These are phyloP conservation scores for Chelidonichthys spinosus DNA, from an alignment of 2,797 vertebrate species.

Conservation along the genomic window DNA sequence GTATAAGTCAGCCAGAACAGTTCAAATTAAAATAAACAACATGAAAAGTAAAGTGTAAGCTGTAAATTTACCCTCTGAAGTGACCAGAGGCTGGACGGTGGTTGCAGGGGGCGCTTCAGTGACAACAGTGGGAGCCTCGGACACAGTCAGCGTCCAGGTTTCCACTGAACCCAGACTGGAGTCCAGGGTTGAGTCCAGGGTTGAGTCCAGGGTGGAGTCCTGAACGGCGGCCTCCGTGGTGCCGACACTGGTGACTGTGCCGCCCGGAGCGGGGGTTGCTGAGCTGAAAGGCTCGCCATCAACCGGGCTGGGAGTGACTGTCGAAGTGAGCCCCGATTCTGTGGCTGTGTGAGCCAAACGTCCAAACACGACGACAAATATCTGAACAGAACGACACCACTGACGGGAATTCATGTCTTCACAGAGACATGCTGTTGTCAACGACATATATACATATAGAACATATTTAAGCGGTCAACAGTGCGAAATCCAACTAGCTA, in stretches of 20 bases:
- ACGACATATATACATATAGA: too few species aligned
- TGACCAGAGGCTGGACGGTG: constrained; percentile 21
- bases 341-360: constrained; percentile 37
- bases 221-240: constrained; percentile 6
- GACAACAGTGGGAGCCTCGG: constrained; percentile 19
- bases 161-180: neutral
- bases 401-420: constrained; percentile 55
- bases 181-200: neutral
- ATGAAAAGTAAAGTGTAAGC: neutral
- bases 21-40: neutral
- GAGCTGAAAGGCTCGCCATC: constrained; percentile 5
- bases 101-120: constrained; percentile 33
- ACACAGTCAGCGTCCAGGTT: neutral
- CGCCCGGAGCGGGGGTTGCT: constrained; percentile 45
- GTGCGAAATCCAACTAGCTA: neutral
- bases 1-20: neutral
- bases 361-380: constrained; percentile 48
- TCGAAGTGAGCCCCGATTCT: constrained; percentile 13
- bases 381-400: constrained; percentile 21
- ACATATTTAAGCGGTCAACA: too few species aligned
- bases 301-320: neutral
- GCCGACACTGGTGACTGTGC: neutral
- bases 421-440: constrained; percentile 10
- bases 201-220: neutral
- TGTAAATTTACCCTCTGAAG: constrained; percentile 47